Conservation (phyloP, 2,797 vertebrate genomes). For the Parauchenoglanis punctatus region DNA sequence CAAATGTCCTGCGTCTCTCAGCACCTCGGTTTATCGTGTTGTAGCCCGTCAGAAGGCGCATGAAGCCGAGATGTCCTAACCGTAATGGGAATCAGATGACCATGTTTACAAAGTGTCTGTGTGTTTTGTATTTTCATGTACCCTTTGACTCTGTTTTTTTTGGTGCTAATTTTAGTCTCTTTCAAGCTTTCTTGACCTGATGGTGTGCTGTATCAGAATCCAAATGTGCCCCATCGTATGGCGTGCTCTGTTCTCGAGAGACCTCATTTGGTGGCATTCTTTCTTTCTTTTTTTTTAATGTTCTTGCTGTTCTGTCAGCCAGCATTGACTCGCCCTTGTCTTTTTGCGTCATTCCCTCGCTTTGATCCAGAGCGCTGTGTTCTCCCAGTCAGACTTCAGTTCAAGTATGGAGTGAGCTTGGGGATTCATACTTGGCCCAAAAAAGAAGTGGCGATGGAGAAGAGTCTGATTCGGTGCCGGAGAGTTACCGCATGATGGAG, state of each 20-base stretch:
- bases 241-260: conserved; percentile 47
- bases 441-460: conserved; percentile 4
- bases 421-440: neutral
- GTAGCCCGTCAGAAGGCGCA: neutral
- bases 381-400: conserved; percentile 14
- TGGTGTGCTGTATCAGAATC: neutral
- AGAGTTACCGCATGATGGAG: conserved; percentile 15
- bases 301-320: conserved; percentile 55
- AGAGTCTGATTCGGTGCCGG: conserved; percentile 4
- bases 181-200: neutral
- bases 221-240: conserved; percentile 25
- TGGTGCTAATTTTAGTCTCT: conserved; percentile 12
- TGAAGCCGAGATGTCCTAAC: neutral
- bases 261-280: conserved; percentile 59
- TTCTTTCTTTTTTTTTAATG: neutral
- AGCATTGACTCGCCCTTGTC: conserved; percentile 40
- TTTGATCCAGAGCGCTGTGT: conserved; percentile 16
- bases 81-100: conserved; percentile 40
- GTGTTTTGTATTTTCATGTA: conserved; percentile 7
- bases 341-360: conserved; percentile 46
- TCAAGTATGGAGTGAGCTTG: neutral
- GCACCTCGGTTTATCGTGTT: neutral
- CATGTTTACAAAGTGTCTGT: neutral
- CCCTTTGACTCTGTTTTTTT: neutral
- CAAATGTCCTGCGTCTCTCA: neutral